These are phyloP conservation scores for Salpingus planirostris DNA, from an alignment of 2,888 invertebrate genomes.

Conservation along the genomic window DNA sequence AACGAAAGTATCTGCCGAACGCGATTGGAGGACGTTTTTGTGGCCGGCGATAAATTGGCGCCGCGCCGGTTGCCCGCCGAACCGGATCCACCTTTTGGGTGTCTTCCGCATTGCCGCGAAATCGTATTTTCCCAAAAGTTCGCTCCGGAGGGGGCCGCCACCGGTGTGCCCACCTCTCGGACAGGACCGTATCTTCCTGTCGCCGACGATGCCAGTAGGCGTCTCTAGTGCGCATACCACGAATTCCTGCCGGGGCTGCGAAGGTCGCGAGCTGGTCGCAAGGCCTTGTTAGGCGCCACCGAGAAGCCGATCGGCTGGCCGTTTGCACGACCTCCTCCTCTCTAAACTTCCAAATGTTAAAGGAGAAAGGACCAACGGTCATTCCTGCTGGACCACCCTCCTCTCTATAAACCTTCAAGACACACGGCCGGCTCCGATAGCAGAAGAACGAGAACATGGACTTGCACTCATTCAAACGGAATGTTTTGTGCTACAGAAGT, in stretches of 20 bases:
- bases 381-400: too few species aligned
- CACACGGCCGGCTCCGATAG: too few species aligned
- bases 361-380: too few species aligned
- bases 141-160: background rate
- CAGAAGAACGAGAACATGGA: too few species aligned
- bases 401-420: too few species aligned
- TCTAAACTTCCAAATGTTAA: too few species aligned
- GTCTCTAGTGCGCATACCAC: slow-evolving; percentile 11
- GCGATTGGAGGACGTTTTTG: too few species aligned
- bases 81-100: slow-evolving; percentile 6
- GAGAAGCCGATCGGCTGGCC: slow-evolving; percentile 8
- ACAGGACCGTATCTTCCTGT: slow-evolving; percentile 13
- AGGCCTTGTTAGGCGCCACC: slow-evolving; percentile 16
- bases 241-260: slow-evolving; percentile 14
- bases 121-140: slow-evolving; percentile 3
- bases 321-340: too few species aligned
- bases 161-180: slow-evolving; percentile 1
- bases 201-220: slow-evolving; percentile 11
- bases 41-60: slow-evolving; percentile 7
- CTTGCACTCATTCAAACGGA: too few species aligned
- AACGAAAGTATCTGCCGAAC: too few species aligned
- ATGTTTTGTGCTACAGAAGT: too few species aligned
- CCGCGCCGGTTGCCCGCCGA: too few species aligned
- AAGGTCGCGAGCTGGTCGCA: slow-evolving; percentile 13
- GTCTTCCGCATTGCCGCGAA: slow-evolving; percentile 11